Evolutionary conservation across 2,113 vertebrate genomes (phyloP).

Genomic region (Cinclus mexicanus): DNA sequence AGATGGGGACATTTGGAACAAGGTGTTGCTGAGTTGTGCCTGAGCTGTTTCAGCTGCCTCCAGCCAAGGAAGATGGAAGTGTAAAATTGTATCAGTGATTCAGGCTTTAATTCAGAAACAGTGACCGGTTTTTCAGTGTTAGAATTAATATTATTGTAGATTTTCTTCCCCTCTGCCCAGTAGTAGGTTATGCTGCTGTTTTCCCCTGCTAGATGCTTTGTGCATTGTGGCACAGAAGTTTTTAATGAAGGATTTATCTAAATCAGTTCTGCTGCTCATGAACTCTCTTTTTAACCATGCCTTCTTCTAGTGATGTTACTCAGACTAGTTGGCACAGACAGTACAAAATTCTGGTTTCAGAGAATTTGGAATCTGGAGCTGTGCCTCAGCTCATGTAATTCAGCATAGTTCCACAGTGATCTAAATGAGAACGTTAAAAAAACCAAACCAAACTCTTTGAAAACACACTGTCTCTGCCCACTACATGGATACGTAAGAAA

Average conservation of each 20-base stretch:
- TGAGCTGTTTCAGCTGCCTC: background rate
- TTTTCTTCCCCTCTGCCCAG: accelerated
- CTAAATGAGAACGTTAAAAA: background rate
- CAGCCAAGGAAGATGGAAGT: background rate
- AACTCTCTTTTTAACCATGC: background rate
- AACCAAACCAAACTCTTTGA: background rate
- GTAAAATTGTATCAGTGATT: background rate
- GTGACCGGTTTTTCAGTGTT: background rate
- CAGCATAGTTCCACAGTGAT: background rate
- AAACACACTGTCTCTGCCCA: background rate
- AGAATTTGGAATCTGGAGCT: background rate
- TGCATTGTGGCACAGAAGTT: background rate
- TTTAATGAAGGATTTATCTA: background rate
- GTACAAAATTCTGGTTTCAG: background rate
- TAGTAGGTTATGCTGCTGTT: background rate
- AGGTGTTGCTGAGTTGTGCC: background rate
- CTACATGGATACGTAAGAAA: background rate
- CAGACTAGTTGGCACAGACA: background rate
- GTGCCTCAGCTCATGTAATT: background rate
- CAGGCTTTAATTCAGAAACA: background rate
- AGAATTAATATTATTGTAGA: background rate
- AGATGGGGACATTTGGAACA: background rate
- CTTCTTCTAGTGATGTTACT: background rate
- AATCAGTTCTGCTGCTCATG: background rate
- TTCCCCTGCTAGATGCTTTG: background rate